These are phyloP conservation scores for Kobus ellipsiprymnus DNA, from an alignment of 2,113 vertebrate genomes.

Conservation along the genomic window DNA sequence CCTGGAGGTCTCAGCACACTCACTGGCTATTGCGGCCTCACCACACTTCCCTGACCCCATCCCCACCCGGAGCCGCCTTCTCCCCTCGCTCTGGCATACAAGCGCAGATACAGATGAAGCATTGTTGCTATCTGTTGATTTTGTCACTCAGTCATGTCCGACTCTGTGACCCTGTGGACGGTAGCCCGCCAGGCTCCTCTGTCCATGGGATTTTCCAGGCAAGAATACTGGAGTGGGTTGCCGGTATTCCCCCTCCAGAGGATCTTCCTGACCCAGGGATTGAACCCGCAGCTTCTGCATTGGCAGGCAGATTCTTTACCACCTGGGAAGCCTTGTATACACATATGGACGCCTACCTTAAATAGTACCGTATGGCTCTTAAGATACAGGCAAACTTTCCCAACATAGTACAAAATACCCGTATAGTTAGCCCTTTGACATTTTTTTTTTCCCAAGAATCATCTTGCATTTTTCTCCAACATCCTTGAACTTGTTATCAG, in stretches of 20 bases:
- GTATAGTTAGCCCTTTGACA: background rate
- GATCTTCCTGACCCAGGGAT: background rate
- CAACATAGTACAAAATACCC: background rate
- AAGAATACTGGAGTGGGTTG: background rate
- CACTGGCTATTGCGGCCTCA: fast-evolving
- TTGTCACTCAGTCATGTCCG: background rate
- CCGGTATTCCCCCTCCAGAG: background rate
- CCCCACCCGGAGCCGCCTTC: background rate
- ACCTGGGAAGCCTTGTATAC: background rate
- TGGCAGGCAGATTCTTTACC: background rate
- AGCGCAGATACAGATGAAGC: background rate
- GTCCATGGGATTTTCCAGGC: background rate
- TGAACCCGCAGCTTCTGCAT: background rate
- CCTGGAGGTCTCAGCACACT: background rate
- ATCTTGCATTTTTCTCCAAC: background rate
- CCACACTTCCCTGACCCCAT: background rate
- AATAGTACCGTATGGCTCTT: background rate
- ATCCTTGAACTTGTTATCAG: background rate
- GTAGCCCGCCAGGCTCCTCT: background rate
- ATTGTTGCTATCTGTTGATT: background rate
- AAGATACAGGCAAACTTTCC: background rate
- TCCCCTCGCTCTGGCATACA: background rate
- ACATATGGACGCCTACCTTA: background rate
- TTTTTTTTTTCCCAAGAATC: background rate
- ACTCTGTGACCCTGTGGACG: background rate